A percentile compares a stretch with the other conserved stretches of the same genome.
Evolutionary conservation across 2,113 vertebrate genomes (phyloP).

Genomic region (Phoxinus phoxinus): DNA sequence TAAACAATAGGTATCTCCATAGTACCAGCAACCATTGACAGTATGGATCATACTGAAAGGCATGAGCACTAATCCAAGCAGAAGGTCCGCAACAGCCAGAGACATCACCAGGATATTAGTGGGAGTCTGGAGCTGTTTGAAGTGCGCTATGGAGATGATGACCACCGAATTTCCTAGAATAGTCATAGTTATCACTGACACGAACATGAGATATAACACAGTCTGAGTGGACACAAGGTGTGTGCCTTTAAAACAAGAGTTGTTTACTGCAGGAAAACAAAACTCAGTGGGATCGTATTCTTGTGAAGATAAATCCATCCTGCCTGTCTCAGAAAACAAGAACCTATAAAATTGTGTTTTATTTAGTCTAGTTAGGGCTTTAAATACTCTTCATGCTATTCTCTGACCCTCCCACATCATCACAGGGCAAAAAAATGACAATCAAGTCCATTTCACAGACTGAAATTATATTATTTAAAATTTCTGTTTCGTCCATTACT

Average conservation of each 20-base stretch:
- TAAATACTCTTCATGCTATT: slow-evolving; percentile 11
- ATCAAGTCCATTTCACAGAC: not conserved
- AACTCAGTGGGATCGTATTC: slow-evolving; percentile 36
- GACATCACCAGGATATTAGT: slow-evolving; percentile 65
- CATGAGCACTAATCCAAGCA: slow-evolving; percentile 62
- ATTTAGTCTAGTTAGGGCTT: not conserved
- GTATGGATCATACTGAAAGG: slow-evolving; percentile 59
- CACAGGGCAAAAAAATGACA: not conserved
- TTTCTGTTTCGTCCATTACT: not conserved
- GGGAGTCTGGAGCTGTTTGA: slow-evolving; percentile 64
- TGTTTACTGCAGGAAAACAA: slow-evolving; percentile 66
- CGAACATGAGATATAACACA: slow-evolving; percentile 57
- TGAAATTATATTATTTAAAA: not conserved
- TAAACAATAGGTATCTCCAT: slow-evolving; percentile 56
- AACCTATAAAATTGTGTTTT: not conserved
- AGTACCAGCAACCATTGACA: slow-evolving; percentile 63
- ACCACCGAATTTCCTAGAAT: slow-evolving; percentile 64
- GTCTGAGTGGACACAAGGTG: slow-evolving; percentile 55
- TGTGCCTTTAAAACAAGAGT: slow-evolving; percentile 67
- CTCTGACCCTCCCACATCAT: slow-evolving; percentile 8
- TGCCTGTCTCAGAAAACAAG: not conserved
- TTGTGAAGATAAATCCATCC: slow-evolving; percentile 41
- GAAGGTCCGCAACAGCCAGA: slow-evolving; percentile 61
- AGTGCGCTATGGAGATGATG: slow-evolving; percentile 62
- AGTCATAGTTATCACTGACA: slow-evolving; percentile 51